Evolutionary conservation across 1,140 invertebrate genomes (phyloP), one percentile per base, ranked within the genome.

Genomic region (Trissolcus basalis): DNA sequence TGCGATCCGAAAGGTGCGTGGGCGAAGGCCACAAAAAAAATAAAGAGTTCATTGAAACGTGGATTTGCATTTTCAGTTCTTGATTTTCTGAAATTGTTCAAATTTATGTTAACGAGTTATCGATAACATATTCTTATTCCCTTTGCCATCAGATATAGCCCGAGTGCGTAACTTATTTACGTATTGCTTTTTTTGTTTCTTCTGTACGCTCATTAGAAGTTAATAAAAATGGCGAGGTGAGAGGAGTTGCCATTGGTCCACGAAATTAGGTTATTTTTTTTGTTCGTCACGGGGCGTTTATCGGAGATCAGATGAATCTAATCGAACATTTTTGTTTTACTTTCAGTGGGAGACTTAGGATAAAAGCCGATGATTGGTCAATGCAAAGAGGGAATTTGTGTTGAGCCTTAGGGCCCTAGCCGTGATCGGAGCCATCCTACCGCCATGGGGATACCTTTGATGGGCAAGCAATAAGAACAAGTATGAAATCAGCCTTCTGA

Each of bases 401-500:
- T 81, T 79, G 82, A 77, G 82, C 84, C 86, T 84, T 81, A 82
- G 83, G 85, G 82, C 82, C 80, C 80, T 82, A 81, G 86, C 76
- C 78, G 78, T 79, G 83, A 85, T 85, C 81, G 78, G 77, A 77
- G 79, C 84, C 86, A 77, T 87, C 85, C 85, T 86, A 86, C 84
- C 80, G 82, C 84, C 77, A 84, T 80, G 70, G 83, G 82, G 81
- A 86, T 85, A 82, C 81, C 80, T 87, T 87, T 88, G 86, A 87
- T 85, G 85, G 81, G 80, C 74, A 79, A 78, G 81, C 81, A 88
- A 87, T 78, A 87, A 82, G 81, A 88, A 85, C 80, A 87, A 87
- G 85, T 84, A 85, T 85, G 74, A 86, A 87, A 88, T 87, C 86
- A 84, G 81, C 82, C 81, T 84, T 84, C 70, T 82, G 82, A 86